A percentile compares a stretch with the other conserved stretches of the same genome.
phyloP scores from a whole-genome alignment of 2,113 vertebrate species.

The Bolborhynchus lineola region DNA sequence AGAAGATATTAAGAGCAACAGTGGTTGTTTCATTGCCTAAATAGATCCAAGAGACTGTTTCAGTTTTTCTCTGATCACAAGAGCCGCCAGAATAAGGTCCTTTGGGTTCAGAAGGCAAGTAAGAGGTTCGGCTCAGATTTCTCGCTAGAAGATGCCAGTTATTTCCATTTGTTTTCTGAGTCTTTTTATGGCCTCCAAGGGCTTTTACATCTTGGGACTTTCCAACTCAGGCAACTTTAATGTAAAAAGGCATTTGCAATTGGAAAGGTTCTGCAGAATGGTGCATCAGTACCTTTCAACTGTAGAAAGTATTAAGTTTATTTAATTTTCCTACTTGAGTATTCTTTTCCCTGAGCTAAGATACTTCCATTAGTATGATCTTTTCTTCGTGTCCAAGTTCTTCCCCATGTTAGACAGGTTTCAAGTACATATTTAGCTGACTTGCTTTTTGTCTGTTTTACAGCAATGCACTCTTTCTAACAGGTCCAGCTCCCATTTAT shows the following conservation, averaged over 20 bases:
- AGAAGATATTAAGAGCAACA: constrained; percentile 43
- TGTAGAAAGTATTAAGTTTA: not conserved
- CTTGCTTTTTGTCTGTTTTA: not conserved
- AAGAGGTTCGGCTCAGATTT: not conserved
- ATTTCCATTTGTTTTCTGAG: not conserved
- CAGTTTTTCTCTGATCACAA: not conserved
- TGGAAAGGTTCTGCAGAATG: not conserved
- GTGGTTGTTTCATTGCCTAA: constrained; percentile 29
- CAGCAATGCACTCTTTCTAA: not conserved
- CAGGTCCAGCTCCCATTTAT: not conserved
- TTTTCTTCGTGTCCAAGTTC: not conserved
- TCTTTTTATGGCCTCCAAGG: not conserved
- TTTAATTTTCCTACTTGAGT: not conserved
- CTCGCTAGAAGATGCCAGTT: not conserved
- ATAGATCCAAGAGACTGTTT: not conserved
- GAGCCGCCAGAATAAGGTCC: not conserved
- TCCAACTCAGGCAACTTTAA: not conserved
- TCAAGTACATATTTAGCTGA: not conserved
- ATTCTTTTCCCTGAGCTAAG: not conserved
- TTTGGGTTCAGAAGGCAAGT: not conserved
- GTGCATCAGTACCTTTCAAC: not conserved
- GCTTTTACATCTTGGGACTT: not conserved
- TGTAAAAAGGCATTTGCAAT: not conserved
- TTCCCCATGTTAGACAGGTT: not conserved
- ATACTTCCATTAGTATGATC: not conserved